These are phyloP conservation scores for Bimastos eiseni DNA, from an alignment of 2,888 invertebrate species.

Conservation along the genomic window DNA sequence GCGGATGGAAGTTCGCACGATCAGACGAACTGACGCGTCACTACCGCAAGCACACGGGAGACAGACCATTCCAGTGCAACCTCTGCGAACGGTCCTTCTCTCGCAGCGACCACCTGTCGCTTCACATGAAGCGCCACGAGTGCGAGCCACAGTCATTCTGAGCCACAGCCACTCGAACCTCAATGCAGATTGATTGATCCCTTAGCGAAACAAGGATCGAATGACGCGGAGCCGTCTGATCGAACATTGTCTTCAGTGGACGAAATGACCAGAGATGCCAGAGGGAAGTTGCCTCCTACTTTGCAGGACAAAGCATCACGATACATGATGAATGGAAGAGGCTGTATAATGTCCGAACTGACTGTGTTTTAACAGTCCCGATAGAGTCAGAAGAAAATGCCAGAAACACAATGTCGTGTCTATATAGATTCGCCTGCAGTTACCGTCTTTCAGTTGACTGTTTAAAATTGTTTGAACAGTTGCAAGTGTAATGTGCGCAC, in stretches of 20 bases:
- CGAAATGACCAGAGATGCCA: not conserved
- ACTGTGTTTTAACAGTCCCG: not conserved
- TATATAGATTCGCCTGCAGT: not conserved
- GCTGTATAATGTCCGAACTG: not conserved
- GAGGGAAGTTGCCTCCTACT: not conserved
- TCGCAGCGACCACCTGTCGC: constrained; percentile 70
- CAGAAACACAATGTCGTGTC: not conserved
- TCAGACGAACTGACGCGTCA: constrained; percentile 71
- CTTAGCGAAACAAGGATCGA: not conserved
- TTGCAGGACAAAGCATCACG: not conserved
- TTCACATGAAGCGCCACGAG: constrained; percentile 71
- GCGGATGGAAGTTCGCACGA: constrained; percentile 70
- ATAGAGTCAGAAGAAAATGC: not conserved
- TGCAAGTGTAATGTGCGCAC: not conserved
- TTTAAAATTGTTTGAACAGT: not conserved
- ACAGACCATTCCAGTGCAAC: constrained; percentile 71
- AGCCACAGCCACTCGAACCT: not conserved
- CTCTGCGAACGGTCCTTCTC: constrained; percentile 71
- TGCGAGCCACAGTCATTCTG: constrained; percentile 27
- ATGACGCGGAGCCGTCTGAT: not conserved
- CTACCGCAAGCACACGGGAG: constrained; percentile 68
- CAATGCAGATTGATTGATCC: not conserved
- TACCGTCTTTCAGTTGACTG: not conserved
- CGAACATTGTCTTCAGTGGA: not conserved
- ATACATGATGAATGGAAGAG: not conserved